A percentile compares a stretch with the other conserved stretches of the same genome.
Evolutionary conservation across 2,888 invertebrate species (phyloP).

Genomic region (Teleogryllus oceanicus): DNA sequence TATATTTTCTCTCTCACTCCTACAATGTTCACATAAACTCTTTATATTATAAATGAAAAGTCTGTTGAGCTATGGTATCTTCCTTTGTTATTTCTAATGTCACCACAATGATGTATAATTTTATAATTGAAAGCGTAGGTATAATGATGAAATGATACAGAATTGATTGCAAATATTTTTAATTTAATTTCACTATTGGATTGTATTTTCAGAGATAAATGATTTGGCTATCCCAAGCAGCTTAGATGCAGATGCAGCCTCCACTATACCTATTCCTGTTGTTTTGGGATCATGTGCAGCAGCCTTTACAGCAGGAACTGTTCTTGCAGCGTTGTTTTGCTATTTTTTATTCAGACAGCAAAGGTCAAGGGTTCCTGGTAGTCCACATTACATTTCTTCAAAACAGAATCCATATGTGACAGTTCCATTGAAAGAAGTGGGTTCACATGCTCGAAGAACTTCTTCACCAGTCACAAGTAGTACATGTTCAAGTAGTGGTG

Average conservation of each 20-base stretch:
- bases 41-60: too few species aligned
- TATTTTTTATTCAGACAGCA: constrained; percentile 52
- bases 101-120: too few species aligned
- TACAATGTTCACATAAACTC: too few species aligned
- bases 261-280: constrained; percentile 53
- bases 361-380: constrained; percentile 63
- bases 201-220: constrained; percentile 11
- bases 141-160: too few species aligned
- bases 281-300: constrained; percentile 50
- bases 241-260: constrained; percentile 30
- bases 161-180: too few species aligned
- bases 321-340: constrained; percentile 46
- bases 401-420: constrained; percentile 80
- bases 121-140: too few species aligned
- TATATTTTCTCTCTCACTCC: too few species aligned
- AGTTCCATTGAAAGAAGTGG: constrained; percentile 74
- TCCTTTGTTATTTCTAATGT: too few species aligned
- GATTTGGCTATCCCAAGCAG: constrained; percentile 36
- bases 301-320: constrained; percentile 50
- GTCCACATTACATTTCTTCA: constrained; percentile 75
- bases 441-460: constrained; percentile 58
- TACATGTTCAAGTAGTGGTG: constrained; percentile 41
- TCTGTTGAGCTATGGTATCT: too few species aligned
- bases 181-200: too few species aligned
- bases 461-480: constrained; percentile 33